Evolutionary conservation across 2,888 invertebrate species (phyloP).

Genomic region (Anoplius nigerrimus): DNA sequence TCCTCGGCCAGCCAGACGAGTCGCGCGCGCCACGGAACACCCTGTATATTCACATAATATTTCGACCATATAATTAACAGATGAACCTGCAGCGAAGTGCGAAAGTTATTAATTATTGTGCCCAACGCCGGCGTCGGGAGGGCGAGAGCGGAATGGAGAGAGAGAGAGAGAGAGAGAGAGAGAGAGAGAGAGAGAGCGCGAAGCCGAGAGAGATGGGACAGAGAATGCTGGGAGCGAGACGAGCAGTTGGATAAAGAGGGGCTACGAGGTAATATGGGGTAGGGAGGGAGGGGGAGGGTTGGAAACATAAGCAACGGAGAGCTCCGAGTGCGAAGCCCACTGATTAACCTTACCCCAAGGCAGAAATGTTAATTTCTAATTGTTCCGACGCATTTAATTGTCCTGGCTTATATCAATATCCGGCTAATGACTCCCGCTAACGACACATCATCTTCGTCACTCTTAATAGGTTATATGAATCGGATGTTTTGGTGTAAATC

Average conservation of each 20-base stretch:
- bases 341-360: conserved; percentile 12
- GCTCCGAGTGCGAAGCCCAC: background rate
- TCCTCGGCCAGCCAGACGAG: too few relatives aligned
- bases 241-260: background rate
- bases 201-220: background rate
- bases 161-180: background rate
- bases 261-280: background rate
- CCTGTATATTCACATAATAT: conserved; percentile 35
- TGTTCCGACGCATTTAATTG: conserved; percentile 42
- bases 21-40: conserved; percentile 2
- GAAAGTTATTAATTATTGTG: conserved; percentile 50
- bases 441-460: background rate
- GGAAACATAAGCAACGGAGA: background rate
- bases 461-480: too few relatives aligned
- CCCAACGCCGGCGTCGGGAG: background rate
- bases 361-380: conserved; percentile 46
- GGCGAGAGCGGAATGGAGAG: conserved; percentile 4
- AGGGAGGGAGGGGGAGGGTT: background rate
- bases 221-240: background rate
- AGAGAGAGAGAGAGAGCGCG: background rate
- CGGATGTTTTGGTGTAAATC: too few relatives aligned
- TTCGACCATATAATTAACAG: conserved; percentile 50
- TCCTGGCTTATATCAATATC: conserved; percentile 38
- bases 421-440: conserved; percentile 15
- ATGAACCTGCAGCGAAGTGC: conserved; percentile 31